Evolutionary conservation across 2,113 vertebrate species (phyloP).

Genomic region (Neolamprologus caudopunctatus): DNA sequence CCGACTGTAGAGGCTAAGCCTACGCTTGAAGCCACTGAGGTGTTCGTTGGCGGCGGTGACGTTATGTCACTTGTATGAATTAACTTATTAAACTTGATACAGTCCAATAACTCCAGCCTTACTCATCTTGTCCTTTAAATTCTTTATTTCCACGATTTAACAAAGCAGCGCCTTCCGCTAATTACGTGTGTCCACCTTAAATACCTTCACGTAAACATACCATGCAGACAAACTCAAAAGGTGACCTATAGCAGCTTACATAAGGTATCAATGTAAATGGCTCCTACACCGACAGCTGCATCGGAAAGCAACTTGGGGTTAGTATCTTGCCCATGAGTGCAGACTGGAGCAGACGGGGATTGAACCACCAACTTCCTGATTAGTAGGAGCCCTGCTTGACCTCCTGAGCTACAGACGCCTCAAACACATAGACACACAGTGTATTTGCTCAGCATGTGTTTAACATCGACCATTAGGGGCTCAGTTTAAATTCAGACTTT

Average conservation of each 20-base stretch:
- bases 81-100: background rate
- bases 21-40: background rate
- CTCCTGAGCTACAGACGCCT: background rate
- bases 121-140: background rate
- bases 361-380: background rate
- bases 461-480: background rate
- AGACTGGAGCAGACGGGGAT: background rate
- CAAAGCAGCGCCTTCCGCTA: background rate
- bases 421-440: background rate
- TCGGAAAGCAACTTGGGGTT: background rate
- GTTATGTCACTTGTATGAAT: background rate
- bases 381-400: background rate
- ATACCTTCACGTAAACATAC: background rate
- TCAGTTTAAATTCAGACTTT: rapidly evolving
- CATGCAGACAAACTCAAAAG: background rate
- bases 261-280: rapidly evolving
- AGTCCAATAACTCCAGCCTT: background rate
- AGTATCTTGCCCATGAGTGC: rapidly evolving
- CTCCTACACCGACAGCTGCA: rapidly evolving
- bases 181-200: rapidly evolving
- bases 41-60: rapidly evolving
- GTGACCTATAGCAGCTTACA: background rate
- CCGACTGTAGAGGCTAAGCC: background rate
- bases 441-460: background rate
- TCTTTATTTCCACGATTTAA: background rate